phyloP scores from a whole-genome alignment of 2,113 vertebrate genomes.

The Ageneiosus marmoratus region DNA sequence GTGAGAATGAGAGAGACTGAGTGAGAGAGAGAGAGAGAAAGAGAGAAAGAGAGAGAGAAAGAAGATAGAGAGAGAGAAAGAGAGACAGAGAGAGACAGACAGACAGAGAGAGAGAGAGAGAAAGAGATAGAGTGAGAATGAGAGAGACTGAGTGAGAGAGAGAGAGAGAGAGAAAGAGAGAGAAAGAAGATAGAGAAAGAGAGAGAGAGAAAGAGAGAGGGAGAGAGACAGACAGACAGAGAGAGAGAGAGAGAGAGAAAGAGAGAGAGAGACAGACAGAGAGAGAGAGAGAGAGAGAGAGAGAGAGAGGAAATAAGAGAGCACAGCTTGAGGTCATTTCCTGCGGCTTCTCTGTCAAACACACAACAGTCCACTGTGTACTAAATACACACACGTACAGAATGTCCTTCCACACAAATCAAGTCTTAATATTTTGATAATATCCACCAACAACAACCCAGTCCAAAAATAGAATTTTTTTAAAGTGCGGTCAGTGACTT shows the following conservation, averaged over 20 bases:
- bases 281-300: conserved; percentile 15
- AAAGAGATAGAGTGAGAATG: conserved; percentile 16
- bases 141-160: no score
- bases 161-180: not conserved
- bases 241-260: not conserved
- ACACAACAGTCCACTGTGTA: conserved; percentile 18
- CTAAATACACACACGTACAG: not conserved
- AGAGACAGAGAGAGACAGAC: not conserved
- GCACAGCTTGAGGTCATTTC: conserved; percentile 32
- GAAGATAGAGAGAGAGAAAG: not conserved
- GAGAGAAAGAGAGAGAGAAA: conserved; percentile 2
- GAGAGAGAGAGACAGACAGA: conserved; percentile 1
- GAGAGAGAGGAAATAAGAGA: conserved; percentile 14
- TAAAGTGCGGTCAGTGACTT: not conserved
- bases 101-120: conserved; percentile 9
- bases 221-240: not conserved
- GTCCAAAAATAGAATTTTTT: not conserved
- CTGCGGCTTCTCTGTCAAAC: conserved; percentile 26
- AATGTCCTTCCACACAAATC: not conserved
- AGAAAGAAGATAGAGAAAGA: conserved; percentile 10
- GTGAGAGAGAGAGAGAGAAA: not conserved
- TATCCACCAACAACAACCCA: not conserved
- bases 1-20: no score
- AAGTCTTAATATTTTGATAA: not conserved
- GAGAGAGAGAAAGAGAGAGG: conserved; percentile 2